Conservation (phyloP, 2,797 vertebrate species). For the Characodon lateralis region DNA sequence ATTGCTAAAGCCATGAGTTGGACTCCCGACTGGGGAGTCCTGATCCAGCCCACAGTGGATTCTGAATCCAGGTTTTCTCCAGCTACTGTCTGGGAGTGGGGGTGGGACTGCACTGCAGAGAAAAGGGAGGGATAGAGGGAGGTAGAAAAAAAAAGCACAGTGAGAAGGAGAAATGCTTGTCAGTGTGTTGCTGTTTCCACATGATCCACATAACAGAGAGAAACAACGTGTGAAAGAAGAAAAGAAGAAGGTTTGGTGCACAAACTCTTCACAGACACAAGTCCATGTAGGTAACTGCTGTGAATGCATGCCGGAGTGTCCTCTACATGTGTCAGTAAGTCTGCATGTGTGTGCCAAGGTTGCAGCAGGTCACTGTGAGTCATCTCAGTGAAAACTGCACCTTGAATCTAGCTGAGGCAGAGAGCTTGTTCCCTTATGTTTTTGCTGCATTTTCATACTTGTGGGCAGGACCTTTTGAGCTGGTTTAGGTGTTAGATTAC, state of each 20-base stretch:
- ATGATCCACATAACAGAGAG: conserved; percentile 45
- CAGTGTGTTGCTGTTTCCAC: conserved; percentile 32
- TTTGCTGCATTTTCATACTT: conserved; percentile 7
- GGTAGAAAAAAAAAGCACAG: conserved; percentile 14
- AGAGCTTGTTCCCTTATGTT: neutral
- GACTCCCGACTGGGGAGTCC: conserved; percentile 54
- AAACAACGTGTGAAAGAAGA: conserved; percentile 46
- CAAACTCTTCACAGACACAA: conserved; percentile 36
- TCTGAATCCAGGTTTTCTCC: conserved; percentile 74
- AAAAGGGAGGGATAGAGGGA: conserved; percentile 44
- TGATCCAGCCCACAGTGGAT: conserved; percentile 52
- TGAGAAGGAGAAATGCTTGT: conserved; percentile 38
- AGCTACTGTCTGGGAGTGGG: conserved; percentile 66
- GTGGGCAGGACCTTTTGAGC: conserved; percentile 2
- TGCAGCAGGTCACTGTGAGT: conserved; percentile 11
- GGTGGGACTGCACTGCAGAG: conserved; percentile 77
- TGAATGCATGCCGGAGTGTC: conserved; percentile 15
- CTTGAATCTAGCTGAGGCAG: conserved; percentile 11
- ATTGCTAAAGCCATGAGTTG: conserved; percentile 25
- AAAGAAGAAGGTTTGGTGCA: conserved; percentile 37
- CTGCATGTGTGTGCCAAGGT: conserved; percentile 21
- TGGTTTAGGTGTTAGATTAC: conserved; percentile 10
- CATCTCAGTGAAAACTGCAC: conserved; percentile 14
- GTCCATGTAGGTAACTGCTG: conserved; percentile 53
- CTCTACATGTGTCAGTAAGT: conserved; percentile 12